A percentile compares a stretch with the other conserved stretches of the same genome.
phyloP scores from a whole-genome alignment of 2,113 vertebrate genomes.

The Xyliphius kryptos region DNA sequence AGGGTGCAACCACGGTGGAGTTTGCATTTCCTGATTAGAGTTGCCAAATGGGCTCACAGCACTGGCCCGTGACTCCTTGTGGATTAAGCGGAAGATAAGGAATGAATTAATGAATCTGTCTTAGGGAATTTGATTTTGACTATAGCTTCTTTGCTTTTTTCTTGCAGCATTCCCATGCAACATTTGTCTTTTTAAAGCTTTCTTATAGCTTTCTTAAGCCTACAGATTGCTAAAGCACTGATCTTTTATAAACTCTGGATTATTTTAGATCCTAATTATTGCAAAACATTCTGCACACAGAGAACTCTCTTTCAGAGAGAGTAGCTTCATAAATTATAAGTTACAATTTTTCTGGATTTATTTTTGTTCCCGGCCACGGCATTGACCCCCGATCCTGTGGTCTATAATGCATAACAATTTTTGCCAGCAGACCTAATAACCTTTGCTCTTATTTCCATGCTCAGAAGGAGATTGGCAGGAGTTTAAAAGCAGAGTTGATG shows the following conservation, averaged over 20 bases:
- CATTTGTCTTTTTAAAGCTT: no score
- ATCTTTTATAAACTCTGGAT: constrained; percentile 26
- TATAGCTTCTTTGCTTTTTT: no score
- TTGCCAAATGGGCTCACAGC: no score
- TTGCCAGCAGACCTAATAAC: constrained; percentile 13
- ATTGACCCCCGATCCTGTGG: background rate
- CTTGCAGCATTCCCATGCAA: no score
- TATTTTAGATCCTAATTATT: constrained; percentile 25
- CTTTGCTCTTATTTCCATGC: constrained; percentile 2
- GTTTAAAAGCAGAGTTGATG: constrained; percentile 7
- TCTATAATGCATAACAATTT: constrained; percentile 10
- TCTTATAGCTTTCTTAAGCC: constrained; percentile 24
- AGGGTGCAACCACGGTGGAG: no score
- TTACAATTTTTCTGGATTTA: background rate
- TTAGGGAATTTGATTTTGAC: no score
- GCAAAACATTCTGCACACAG: background rate
- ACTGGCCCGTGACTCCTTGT: no score
- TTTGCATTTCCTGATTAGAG: no score
- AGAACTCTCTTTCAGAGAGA: constrained; percentile 2
- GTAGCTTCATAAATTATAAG: constrained; percentile 1
- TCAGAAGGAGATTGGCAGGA: constrained; percentile 10
- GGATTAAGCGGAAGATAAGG: no score
- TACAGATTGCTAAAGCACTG: constrained; percentile 12
- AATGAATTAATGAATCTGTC: no score
- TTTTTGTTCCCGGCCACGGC: background rate